Conservation (phyloP, 2,797 vertebrate genomes). For the Lagodon rhomboides region DNA sequence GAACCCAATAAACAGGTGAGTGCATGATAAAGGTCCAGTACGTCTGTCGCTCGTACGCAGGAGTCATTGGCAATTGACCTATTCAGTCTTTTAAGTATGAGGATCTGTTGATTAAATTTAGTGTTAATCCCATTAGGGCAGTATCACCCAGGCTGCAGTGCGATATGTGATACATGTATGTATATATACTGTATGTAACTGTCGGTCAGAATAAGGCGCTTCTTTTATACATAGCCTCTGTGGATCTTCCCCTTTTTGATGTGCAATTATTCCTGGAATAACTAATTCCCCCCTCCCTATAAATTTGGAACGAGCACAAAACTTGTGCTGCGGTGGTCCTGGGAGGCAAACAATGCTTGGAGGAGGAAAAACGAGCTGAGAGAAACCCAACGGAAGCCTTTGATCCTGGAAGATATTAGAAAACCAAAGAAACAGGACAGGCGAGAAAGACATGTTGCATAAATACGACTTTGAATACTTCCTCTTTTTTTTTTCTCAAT, state of each 20-base stretch:
- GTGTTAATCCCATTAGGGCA: neutral
- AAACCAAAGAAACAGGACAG: conserved; percentile 48
- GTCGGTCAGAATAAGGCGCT: conserved; percentile 64
- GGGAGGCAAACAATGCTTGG: conserved; percentile 84
- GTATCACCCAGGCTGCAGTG: neutral
- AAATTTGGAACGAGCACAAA: conserved; percentile 76
- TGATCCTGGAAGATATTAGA: conserved; percentile 86
- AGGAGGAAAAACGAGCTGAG: conserved; percentile 80
- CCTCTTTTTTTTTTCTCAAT: conserved; percentile 55
- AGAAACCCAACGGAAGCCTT: conserved; percentile 82
- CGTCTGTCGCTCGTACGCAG: no score
- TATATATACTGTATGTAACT: conserved; percentile 31
- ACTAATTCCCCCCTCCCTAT: conserved; percentile 72
- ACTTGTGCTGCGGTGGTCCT: conserved; percentile 80
- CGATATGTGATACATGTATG: conserved; percentile 3
- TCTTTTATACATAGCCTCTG: conserved; percentile 75
- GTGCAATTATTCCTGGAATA: conserved; percentile 83
- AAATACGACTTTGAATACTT: conserved; percentile 58
- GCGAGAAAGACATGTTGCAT: conserved; percentile 69
- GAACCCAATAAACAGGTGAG: no score
- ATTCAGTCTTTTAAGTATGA: no score
- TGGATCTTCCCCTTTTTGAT: conserved; percentile 76
- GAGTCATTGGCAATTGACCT: no score
- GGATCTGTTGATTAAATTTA: neutral
- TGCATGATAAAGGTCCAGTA: no score